A percentile compares a stretch with the other conserved stretches of the same genome.
Evolutionary conservation across 2,888 invertebrate genomes (phyloP).

Genomic region (Melanargia galathea): DNA sequence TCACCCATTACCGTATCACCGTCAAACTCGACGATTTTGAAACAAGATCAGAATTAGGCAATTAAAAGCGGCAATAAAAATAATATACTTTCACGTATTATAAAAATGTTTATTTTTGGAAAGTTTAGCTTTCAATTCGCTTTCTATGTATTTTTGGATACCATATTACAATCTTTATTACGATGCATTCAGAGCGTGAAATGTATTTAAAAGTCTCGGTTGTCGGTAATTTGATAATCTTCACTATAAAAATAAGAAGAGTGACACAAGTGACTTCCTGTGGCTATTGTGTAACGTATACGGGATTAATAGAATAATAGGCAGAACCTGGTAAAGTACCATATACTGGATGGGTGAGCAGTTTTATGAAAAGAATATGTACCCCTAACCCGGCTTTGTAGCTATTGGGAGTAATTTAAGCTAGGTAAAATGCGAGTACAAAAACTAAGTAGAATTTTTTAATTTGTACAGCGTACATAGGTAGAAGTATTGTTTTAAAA

Average conservation of each 20-base stretch:
- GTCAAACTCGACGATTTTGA: too few relatives aligned
- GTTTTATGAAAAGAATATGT: too few relatives aligned
- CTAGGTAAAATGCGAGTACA: too few relatives aligned
- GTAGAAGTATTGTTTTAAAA: background rate
- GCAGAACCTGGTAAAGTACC: too few relatives aligned
- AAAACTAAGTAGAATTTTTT: too few relatives aligned
- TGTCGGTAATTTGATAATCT: constrained; percentile 13
- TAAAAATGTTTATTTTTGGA: constrained; percentile 12
- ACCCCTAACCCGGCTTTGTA: too few relatives aligned
- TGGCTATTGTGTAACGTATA: background rate
- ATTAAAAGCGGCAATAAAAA: background rate
- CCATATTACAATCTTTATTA: constrained; percentile 15
- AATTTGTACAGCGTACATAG: too few relatives aligned
- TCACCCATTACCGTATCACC: too few relatives aligned
- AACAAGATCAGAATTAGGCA: background rate
- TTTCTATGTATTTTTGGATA: constrained; percentile 20
- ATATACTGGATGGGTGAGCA: too few relatives aligned
- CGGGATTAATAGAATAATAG: background rate
- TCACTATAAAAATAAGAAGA: constrained; percentile 3
- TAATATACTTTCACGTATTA: constrained; percentile 10
- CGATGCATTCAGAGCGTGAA: constrained; percentile 15
- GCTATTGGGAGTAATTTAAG: too few relatives aligned
- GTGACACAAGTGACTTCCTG: constrained; percentile 5
- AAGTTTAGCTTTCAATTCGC: constrained; percentile 11
- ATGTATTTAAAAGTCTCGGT: constrained; percentile 3